Evolutionary conservation across 2,888 invertebrate species (phyloP), one percentile per base, ranked within the genome.

Genomic region (Cephus rjabovi): DNA sequence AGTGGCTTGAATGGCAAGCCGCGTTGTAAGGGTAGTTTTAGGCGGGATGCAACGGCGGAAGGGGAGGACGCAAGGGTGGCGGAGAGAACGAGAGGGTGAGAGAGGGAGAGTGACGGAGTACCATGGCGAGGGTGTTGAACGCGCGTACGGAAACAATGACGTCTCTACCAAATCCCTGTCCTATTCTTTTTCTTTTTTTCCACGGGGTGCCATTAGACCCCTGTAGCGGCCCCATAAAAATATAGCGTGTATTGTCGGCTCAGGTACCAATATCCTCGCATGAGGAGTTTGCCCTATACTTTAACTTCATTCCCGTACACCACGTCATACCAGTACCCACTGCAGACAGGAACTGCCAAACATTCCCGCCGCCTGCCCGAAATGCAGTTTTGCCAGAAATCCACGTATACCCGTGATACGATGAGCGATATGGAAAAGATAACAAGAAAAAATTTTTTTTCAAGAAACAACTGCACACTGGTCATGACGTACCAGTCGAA

Each of bases 111-210:
- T 69, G 40, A 71, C 40, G 40, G 75, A 68, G 73, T 34, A 69
- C 74, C 34, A 74, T 69, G 56, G 76, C 30, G 74, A 79, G 83
- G 82, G 84, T 82, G 83, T 81, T 80, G 82, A 83, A 81, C 81
- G 85, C 83, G 87, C 86, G 74, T 23, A 83, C 85, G 84, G 86
- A 90, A 89, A 90, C 90, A 90, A 90, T 90, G 90, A 89, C 89
- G 89, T 90, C 90, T 90, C 87, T 89, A 86, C 88, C 85, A 85
- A 89, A 89, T 87, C 88, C 89, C 87, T 83, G 86, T 87, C 79
- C 85, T 86, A 84, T 87, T 87, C 83, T 84, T 84, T 81, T 79
- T 74, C 78, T 80, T 79, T 75, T 78, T 70, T 77, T 76, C 83
- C 87, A 81, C 84, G 83, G 86, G 86, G 86, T 88, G 89, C 90